phyloP scores from a whole-genome alignment of 2,797 vertebrate species.

The Tragelaphus eurycerus region DNA sequence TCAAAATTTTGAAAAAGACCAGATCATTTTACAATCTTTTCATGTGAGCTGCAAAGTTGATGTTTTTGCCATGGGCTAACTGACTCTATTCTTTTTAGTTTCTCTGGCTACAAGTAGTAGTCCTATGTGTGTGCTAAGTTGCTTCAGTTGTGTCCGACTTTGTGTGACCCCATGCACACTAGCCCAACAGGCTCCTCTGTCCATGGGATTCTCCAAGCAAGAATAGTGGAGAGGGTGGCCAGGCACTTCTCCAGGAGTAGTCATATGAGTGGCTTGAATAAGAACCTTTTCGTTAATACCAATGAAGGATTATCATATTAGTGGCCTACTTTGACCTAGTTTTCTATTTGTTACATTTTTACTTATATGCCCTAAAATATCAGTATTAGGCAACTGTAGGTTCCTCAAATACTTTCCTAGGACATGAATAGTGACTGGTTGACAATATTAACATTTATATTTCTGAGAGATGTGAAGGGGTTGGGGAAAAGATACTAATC shows the following conservation, averaged over 20 bases:
- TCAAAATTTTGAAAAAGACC: background rate
- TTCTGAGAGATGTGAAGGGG: background rate
- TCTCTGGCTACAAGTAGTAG: background rate
- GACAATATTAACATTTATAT: background rate
- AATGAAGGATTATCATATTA: background rate
- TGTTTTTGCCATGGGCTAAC: background rate
- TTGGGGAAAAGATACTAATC: background rate
- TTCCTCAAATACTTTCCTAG: background rate
- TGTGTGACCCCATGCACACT: background rate
- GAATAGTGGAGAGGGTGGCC: background rate
- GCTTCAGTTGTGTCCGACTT: background rate
- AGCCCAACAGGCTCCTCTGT: background rate
- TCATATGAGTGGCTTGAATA: background rate
- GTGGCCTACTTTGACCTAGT: background rate
- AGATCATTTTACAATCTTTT: background rate
- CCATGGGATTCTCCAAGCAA: background rate
- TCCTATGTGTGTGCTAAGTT: background rate
- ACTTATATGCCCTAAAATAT: background rate
- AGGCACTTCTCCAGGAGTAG: background rate
- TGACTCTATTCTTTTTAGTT: background rate
- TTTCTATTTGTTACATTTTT: background rate
- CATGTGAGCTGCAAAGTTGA: background rate
- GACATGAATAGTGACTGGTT: background rate
- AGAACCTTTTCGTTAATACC: background rate
- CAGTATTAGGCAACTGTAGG: background rate